These are phyloP conservation scores for Microcebus ravelobensis DNA, from an alignment of 2,113 vertebrate species.

Conservation along the genomic window DNA sequence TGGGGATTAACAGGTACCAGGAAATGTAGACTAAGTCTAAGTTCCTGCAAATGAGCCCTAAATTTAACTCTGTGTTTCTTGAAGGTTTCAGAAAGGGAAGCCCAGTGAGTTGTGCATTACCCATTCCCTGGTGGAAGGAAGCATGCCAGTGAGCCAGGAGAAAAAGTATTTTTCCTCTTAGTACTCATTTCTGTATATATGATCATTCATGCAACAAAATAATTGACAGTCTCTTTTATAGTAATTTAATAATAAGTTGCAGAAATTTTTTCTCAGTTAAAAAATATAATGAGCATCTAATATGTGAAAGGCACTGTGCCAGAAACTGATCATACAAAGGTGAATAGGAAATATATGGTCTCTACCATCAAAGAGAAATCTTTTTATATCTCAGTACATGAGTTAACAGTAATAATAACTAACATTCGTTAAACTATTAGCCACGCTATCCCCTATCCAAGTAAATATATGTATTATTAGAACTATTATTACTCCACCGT, in stretches of 20 bases:
- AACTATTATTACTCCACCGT: not conserved
- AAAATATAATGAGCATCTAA: not conserved
- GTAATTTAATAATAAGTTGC: not conserved
- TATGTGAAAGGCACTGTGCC: not conserved
- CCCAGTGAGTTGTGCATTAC: not conserved
- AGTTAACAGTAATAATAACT: not conserved
- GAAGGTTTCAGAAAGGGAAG: not conserved
- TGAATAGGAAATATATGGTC: not conserved
- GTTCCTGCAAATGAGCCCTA: not conserved
- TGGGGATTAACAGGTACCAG: not conserved
- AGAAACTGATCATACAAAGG: not conserved
- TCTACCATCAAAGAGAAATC: not conserved
- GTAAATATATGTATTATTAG: not conserved
- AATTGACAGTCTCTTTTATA: not conserved
- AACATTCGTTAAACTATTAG: not conserved
- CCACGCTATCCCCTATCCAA: not conserved
- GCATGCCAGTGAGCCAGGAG: not conserved
- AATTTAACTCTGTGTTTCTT: not conserved
- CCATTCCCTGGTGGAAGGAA: not conserved
- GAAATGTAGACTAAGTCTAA: slow-evolving; percentile 7
- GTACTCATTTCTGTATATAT: not conserved
- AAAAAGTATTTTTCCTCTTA: not conserved
- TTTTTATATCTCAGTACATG: not conserved
- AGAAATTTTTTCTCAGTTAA: not conserved
- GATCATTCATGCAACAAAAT: not conserved